phyloP scores from a whole-genome alignment of 1,140 invertebrate genomes.

The Drosophila bocqueti region DNA sequence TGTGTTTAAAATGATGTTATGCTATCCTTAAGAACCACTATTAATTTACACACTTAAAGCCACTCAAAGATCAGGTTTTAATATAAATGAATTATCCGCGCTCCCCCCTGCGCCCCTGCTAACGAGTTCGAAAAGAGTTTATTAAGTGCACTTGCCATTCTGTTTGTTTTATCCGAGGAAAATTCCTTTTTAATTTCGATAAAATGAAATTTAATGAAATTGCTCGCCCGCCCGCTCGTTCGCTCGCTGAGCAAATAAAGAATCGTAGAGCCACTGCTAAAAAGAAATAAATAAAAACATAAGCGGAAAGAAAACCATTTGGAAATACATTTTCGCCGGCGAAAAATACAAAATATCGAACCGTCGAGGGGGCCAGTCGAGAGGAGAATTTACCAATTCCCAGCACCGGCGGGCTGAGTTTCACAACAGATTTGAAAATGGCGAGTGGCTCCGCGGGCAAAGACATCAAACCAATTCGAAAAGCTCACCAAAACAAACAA shows the following conservation, averaged over 20 bases:
- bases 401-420: conserved; percentile 7
- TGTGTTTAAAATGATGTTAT: neutral
- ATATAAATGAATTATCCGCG: neutral
- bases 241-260: conserved; percentile 20
- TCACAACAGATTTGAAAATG: conserved; percentile 39
- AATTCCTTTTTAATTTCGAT: conserved; percentile 53
- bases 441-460: conserved; percentile 29
- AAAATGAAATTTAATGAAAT: conserved; percentile 58
- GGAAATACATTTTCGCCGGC: conserved; percentile 37
- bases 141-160: conserved; percentile 22
- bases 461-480: conserved; percentile 34
- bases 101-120: neutral
- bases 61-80: neutral
- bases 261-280: neutral
- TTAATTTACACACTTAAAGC: neutral
- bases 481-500: conserved; percentile 31
- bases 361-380: neutral
- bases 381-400: conserved; percentile 22
- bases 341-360: conserved; percentile 29
- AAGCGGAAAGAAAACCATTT: conserved; percentile 34
- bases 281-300: conserved; percentile 33
- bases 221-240: neutral
- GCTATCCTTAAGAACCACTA: neutral
- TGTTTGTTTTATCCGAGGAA: conserved; percentile 31
- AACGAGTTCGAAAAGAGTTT: conserved; percentile 32